These are phyloP conservation scores for Trissolcus brochymenae DNA, from an alignment of 2,888 invertebrate species.

Conservation along the genomic window DNA sequence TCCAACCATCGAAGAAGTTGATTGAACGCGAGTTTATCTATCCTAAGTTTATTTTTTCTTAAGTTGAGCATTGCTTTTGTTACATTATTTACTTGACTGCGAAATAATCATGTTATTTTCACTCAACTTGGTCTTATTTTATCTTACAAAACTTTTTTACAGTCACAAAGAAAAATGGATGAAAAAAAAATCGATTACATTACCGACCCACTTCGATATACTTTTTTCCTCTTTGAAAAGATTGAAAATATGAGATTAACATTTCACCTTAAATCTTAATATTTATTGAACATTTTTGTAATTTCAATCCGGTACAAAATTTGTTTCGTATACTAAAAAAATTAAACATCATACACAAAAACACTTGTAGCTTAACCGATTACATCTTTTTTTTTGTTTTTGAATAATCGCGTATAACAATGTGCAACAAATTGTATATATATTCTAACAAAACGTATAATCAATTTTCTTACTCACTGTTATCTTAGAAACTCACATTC, in stretches of 20 bases:
- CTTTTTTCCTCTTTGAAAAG: no score
- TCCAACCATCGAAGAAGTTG: conserved; percentile 90
- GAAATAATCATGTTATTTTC: no score
- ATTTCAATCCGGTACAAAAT: no score
- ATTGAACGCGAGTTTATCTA: conserved; percentile 14
- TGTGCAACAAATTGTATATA: conserved; percentile 16
- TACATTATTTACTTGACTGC: not conserved
- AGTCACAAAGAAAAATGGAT: not conserved
- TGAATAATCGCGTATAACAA: conserved; percentile 2
- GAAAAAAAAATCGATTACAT: no score
- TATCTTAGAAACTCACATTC: conserved; percentile 17
- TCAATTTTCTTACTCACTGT: conserved; percentile 24
- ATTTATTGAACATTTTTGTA: no score
- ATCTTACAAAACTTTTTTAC: not conserved
- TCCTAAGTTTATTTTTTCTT: not conserved
- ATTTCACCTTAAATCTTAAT: no score
- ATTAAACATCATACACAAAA: no score
- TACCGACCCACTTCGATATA: no score
- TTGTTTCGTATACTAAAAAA: no score
- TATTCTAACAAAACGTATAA: not conserved
- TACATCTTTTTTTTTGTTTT: not conserved
- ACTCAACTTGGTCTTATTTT: no score
- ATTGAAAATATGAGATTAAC: no score
- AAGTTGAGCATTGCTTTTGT: not conserved
- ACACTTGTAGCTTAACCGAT: no score